Percentiles rank a stretch among this genome's conserved stretches.
phyloP scores from a whole-genome alignment of 2,888 invertebrate species.

The Uloborus plumipes region DNA sequence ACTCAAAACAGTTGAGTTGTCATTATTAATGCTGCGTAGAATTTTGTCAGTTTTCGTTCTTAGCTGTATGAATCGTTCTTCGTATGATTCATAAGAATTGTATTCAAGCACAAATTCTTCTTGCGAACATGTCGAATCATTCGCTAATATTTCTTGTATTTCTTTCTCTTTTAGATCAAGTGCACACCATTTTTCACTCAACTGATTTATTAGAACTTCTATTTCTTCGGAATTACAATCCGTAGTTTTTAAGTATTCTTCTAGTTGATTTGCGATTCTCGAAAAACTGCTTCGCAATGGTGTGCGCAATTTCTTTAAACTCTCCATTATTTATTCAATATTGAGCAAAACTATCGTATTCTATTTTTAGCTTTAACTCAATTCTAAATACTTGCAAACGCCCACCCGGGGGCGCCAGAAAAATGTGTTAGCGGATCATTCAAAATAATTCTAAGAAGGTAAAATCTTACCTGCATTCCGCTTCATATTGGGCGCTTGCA shows the following conservation, averaged over 20 bases:
- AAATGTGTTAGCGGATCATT: too few relatives aligned
- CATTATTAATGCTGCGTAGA: too few relatives aligned
- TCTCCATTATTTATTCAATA: too few relatives aligned
- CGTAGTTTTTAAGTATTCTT: neutral
- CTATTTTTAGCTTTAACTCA: too few relatives aligned
- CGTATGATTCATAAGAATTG: neutral
- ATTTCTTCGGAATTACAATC: neutral
- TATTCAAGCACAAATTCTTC: neutral
- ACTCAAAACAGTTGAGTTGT: too few relatives aligned
- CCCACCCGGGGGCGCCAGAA: too few relatives aligned
- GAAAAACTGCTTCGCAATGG: neutral
- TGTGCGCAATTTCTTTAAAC: too few relatives aligned
- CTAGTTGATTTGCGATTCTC: neutral
- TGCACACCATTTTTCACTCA: conserved; percentile 2
- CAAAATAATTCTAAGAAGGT: too few relatives aligned
- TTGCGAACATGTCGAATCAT: neutral
- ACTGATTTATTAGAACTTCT: neutral
- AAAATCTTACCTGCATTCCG: too few relatives aligned
- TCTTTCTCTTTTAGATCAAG: neutral
- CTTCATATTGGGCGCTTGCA: too few relatives aligned
- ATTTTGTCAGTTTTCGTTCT: neutral
- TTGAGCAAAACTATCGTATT: too few relatives aligned
- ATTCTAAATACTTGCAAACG: too few relatives aligned
- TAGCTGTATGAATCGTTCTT: neutral
- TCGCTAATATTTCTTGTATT: neutral